Conservation (phyloP, 2,113 vertebrate species). For the Carassius gibelio region DNA sequence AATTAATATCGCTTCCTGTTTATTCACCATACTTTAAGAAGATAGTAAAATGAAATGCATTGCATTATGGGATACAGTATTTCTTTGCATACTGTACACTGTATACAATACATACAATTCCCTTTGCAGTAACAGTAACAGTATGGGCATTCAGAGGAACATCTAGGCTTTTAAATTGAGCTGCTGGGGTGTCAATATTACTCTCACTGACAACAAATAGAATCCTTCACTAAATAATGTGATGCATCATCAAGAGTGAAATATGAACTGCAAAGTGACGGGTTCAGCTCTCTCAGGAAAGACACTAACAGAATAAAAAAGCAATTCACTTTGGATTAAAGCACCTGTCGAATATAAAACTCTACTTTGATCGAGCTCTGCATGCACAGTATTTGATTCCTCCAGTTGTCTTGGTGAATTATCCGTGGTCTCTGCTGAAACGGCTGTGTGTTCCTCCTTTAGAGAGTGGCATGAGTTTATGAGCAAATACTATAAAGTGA, state of each 20-base stretch:
- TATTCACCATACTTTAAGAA: background rate
- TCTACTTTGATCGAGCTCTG: background rate
- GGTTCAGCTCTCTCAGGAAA: background rate
- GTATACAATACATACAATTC: too few species aligned
- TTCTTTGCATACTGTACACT: background rate
- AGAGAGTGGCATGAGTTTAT: constrained; percentile 65
- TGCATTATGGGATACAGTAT: background rate
- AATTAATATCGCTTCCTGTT: background rate
- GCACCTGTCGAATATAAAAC: background rate
- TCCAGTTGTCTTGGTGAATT: background rate
- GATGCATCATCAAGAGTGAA: background rate
- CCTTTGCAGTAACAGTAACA: too few species aligned
- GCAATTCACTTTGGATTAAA: background rate
- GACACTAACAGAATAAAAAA: background rate
- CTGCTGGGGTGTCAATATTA: background rate
- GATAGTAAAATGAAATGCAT: background rate
- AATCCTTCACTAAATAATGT: background rate
- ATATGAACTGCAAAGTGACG: background rate
- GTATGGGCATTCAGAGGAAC: too few species aligned
- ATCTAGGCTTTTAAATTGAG: background rate
- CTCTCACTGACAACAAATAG: background rate
- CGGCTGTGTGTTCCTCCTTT: background rate
- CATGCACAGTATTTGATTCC: background rate
- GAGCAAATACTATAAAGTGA: constrained; percentile 63
- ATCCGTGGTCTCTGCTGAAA: constrained; percentile 53